Evolutionary conservation across 2,888 invertebrate genomes (phyloP), one percentile per base, ranked within the genome.

Genomic region (Helicoverpa assulta): DNA sequence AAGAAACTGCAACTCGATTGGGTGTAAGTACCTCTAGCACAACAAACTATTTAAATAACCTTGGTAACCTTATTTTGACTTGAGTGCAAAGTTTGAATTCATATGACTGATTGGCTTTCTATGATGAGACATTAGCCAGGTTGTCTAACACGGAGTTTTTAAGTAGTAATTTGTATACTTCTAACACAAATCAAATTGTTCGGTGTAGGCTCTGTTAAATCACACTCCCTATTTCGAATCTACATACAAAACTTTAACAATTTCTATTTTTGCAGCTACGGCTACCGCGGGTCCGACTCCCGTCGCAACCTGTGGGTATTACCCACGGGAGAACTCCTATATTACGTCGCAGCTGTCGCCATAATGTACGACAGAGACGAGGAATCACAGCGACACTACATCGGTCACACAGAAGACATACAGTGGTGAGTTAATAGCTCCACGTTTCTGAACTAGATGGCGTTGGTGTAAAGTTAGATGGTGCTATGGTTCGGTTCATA

Each of bases 261-360:
- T 37, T 10, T 0, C 0, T 51, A 50, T 68, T 52, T 26, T 21
- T 19, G 4, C 85, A 98, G 98, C 7, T 99, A 98, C 88, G 99
- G 99, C 0, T 99, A 99, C 93, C 97, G 99, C 70, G 99, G 99
- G 0, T 97, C 98, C 12, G 99, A 99, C 92, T 97, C 98, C 6
- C 96, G 98, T 14, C 97, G 97, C 82, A 99, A 99, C 93, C 96
- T 99, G 43, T 98, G 99, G 98, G 98, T 98, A 33, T 94, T 99
- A 64, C 99, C 99, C 0, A 99, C 99, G 0, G 99, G 99, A 0
- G 99, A 99, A 91, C 96, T 99, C 10, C 95, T 99, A 52, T 99
- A 99, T 92, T 98, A 97, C 89, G 99, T 99, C n/a, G 98, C 98
- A 0, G 98, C 99, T 0, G 98, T 99, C 0, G 99, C 98, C 0